phyloP scores from a whole-genome alignment of 2,888 invertebrate genomes.

The Cheilosia vernalis region DNA sequence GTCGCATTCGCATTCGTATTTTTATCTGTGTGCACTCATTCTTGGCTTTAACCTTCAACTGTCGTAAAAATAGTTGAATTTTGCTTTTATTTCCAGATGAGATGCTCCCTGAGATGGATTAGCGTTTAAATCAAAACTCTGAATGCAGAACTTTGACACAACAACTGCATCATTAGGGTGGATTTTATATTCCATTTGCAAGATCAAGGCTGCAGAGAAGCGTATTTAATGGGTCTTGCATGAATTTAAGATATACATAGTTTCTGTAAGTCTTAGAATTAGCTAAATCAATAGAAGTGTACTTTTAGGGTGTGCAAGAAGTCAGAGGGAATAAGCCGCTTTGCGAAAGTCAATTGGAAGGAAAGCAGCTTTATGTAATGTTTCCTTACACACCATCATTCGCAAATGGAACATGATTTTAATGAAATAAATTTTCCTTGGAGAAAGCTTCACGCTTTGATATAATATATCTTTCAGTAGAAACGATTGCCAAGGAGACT shows the following conservation, averaged over 20 bases:
- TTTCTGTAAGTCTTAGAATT: not conserved
- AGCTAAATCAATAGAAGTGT: not conserved
- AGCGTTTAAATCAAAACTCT: slow-evolving; percentile 31
- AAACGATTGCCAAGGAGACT: no score
- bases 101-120: slow-evolving; percentile 32
- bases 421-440: no score
- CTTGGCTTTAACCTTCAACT: slow-evolving; percentile 55
- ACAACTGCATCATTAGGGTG: slow-evolving; percentile 46
- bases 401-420: no score
- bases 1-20: not conserved
- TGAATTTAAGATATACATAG: not conserved
- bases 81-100: slow-evolving; percentile 43
- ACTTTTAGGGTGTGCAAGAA: no score
- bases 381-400: no score
- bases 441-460: no score
- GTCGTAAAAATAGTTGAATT: slow-evolving; percentile 50
- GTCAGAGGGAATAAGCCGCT: no score
- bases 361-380: no score
- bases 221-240: not conserved
- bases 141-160: slow-evolving; percentile 1
- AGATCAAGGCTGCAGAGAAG: not conserved
- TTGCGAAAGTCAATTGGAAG: no score
- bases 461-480: no score
- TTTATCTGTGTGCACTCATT: not conserved
- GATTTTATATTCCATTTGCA: slow-evolving; percentile 21